Conservation (phyloP, 2,888 invertebrate genomes). For the Villa cingulata region DNA sequence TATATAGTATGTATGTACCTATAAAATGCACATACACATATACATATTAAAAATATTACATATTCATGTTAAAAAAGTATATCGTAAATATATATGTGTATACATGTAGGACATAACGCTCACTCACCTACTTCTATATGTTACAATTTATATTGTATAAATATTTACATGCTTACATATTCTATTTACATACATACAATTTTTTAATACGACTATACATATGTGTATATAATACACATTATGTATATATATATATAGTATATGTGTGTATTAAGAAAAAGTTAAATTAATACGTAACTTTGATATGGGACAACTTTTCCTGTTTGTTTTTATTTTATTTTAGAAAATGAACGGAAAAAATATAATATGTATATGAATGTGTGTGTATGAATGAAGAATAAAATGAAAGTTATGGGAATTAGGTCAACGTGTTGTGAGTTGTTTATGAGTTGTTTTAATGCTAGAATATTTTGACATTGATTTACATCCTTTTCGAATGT, state of each 20-base stretch:
- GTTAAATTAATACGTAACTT: background rate
- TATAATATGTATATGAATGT: background rate
- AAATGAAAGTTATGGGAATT: background rate
- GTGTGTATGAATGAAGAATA: background rate
- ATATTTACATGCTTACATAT: background rate
- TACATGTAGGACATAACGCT: too few species aligned
- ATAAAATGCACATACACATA: too few species aligned
- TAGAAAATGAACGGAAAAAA: background rate
- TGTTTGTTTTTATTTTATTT: background rate
- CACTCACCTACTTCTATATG: too few species aligned
- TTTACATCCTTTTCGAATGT: background rate
- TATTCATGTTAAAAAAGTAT: too few species aligned
- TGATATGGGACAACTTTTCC: background rate
- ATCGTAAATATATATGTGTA: too few species aligned
- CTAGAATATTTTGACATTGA: background rate
- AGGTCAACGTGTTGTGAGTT: constrained; percentile 1
- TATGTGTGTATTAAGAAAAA: background rate
- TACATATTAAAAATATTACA: too few species aligned
- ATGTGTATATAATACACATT: too few species aligned
- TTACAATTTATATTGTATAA: too few species aligned
- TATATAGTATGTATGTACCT: too few species aligned
- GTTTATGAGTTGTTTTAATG: constrained; percentile 1
- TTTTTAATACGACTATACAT: too few species aligned
- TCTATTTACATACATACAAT: background rate
- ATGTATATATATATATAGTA: too few species aligned